Evolutionary conservation across 2,113 vertebrate genomes (phyloP).

Genomic region (Terrapene triunguis): DNA sequence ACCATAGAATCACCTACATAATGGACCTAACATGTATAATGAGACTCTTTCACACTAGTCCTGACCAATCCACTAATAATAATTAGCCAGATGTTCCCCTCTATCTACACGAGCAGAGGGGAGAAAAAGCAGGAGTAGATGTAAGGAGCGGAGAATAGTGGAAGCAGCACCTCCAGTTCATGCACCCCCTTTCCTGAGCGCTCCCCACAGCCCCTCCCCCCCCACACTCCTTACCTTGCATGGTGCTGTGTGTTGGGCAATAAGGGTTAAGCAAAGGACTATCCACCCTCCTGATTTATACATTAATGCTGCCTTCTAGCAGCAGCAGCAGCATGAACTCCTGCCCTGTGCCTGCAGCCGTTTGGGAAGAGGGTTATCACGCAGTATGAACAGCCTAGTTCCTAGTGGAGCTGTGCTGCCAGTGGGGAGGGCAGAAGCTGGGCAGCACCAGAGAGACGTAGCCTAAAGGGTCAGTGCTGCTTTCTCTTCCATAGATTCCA

Average conservation of each 20-base stretch:
- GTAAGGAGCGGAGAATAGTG: neutral
- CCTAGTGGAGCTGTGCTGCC: neutral
- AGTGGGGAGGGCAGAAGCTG: neutral
- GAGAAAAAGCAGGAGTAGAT: neutral
- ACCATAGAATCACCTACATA: neutral
- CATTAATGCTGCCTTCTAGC: rapidly evolving
- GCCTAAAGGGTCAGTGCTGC: neutral
- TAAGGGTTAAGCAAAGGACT: neutral
- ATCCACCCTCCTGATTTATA: rapidly evolving
- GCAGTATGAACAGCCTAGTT: neutral
- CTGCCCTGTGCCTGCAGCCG: neutral
- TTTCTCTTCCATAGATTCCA: neutral
- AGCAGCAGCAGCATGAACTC: neutral
- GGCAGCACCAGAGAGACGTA: neutral
- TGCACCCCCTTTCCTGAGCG: neutral
- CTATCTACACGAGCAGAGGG: neutral
- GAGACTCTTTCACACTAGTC: neutral
- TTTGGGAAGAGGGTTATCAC: rapidly evolving
- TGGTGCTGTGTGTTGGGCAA: neutral
- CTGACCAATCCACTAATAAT: neutral
- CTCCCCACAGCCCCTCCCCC: neutral
- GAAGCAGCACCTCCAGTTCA: neutral
- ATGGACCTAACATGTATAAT: neutral
- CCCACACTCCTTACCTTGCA: neutral
- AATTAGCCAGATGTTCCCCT: neutral